These are phyloP conservation scores for Deroplatys truncata DNA, from an alignment of 2,888 invertebrate genomes.

Conservation along the genomic window DNA sequence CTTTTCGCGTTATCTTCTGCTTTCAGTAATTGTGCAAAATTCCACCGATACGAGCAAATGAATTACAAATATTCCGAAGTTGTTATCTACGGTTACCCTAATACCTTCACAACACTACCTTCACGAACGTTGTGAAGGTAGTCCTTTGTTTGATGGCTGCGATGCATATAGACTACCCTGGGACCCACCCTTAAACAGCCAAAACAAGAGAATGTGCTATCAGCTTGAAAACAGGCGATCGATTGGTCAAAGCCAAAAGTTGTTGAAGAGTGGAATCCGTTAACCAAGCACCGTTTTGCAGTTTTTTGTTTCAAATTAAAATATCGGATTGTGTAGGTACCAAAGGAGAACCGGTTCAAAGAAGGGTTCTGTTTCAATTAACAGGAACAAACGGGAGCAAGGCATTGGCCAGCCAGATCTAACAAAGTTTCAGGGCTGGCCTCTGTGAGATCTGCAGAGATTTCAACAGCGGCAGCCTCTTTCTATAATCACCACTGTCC, in stretches of 20 bases:
- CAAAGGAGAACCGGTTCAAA: neutral
- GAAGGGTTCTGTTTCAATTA: neutral
- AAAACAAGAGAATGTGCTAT: neutral
- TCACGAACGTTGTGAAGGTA: no score
- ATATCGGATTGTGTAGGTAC: neutral
- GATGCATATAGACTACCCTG: no score
- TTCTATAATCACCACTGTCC: no score
- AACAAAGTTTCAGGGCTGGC: neutral
- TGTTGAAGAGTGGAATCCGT: neutral
- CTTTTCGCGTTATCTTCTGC: no score
- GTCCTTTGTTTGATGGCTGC: no score
- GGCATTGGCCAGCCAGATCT: neutral
- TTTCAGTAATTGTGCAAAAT: no score
- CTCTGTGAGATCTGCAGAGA: no score
- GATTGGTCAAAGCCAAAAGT: neutral
- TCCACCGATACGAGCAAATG: no score
- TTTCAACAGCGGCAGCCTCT: no score
- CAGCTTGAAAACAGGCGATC: neutral
- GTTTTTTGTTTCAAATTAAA: neutral
- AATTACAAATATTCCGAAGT: no score
- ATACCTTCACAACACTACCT: no score
- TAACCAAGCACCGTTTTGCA: neutral
- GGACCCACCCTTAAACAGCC: neutral
- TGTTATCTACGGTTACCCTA: no score
- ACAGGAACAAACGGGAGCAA: neutral